Evolutionary conservation across 2,797 vertebrate genomes (phyloP).

Genomic region (Numenius phaeopus): DNA sequence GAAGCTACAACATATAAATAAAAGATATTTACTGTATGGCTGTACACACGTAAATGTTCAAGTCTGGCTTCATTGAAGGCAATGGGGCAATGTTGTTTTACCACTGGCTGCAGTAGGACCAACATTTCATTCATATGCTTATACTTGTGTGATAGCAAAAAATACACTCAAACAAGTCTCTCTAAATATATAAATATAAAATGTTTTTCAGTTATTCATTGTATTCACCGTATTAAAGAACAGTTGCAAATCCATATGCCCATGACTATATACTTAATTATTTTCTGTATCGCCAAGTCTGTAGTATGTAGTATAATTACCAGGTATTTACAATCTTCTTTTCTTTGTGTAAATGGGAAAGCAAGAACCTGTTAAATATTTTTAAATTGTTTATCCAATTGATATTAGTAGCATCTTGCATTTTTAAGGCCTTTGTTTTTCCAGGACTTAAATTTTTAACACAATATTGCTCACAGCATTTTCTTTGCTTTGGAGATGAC

Average conservation of each 20-base stretch:
- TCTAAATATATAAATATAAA: background rate
- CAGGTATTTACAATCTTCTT: background rate
- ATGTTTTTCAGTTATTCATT: background rate
- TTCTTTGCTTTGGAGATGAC: conserved; percentile 28
- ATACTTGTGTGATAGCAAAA: background rate
- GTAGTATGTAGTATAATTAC: background rate
- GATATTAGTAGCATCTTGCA: conserved; percentile 41
- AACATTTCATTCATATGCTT: background rate
- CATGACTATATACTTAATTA: background rate
- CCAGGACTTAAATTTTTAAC: conserved; percentile 65
- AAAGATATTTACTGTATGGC: background rate
- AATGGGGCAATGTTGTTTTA: background rate
- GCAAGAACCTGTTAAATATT: conserved; percentile 31
- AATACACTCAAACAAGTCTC: background rate
- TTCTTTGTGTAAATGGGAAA: conserved; percentile 23
- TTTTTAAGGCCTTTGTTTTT: conserved; percentile 62
- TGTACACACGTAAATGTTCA: background rate
- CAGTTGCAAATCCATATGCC: background rate
- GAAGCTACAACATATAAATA: background rate
- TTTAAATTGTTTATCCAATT: conserved; percentile 31
- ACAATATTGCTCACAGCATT: conserved; percentile 55
- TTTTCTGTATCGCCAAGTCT: background rate
- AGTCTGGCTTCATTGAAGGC: background rate
- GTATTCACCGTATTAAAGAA: background rate
- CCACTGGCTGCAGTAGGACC: background rate